Conservation (phyloP, 1,140 invertebrate species). For the Achroia grisella region DNA sequence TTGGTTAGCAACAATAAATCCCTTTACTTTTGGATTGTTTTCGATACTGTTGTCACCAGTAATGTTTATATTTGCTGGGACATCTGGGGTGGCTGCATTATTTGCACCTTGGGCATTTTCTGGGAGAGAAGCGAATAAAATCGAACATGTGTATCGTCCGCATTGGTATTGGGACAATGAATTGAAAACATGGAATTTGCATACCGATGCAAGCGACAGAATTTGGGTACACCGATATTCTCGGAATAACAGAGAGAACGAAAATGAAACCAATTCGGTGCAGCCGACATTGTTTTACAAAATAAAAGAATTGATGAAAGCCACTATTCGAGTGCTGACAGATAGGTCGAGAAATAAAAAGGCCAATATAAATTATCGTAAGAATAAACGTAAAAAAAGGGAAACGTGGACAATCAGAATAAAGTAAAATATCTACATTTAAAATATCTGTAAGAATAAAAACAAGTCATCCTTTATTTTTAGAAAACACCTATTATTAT, state of each 20-base stretch:
- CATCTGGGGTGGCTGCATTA: slow-evolving; percentile 42
- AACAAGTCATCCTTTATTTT: too few species aligned
- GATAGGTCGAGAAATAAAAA: slow-evolving; percentile 7
- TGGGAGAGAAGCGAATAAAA: slow-evolving; percentile 45
- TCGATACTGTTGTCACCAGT: slow-evolving; percentile 52
- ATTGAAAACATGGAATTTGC: slow-evolving; percentile 39
- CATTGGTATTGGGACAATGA: slow-evolving; percentile 50
- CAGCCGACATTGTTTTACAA: slow-evolving; percentile 28
- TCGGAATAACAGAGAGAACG: slow-evolving; percentile 15
- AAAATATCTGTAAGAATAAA: too few species aligned
- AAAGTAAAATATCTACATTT: slow-evolving; percentile 31
- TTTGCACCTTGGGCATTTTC: slow-evolving; percentile 47
- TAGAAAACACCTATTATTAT: too few species aligned
- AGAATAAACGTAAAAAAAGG: slow-evolving; percentile 38
- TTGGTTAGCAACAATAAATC: slow-evolving; percentile 56
- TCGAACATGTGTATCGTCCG: slow-evolving; percentile 31
- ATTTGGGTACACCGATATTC: slow-evolving; percentile 13
- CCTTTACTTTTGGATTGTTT: slow-evolving; percentile 49
- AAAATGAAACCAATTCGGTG: slow-evolving; percentile 1
- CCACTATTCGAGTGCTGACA: slow-evolving; percentile 22
- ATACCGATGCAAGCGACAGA: slow-evolving; percentile 33
- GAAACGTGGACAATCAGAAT: slow-evolving; percentile 33
- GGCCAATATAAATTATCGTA: slow-evolving; percentile 14
- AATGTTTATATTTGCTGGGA: slow-evolving; percentile 47
- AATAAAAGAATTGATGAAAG: slow-evolving; percentile 39